Percentiles rank a stretch among this genome's conserved stretches.
phyloP scores from a whole-genome alignment of 2,888 invertebrate genomes.

The Cerceris rybyensis region DNA sequence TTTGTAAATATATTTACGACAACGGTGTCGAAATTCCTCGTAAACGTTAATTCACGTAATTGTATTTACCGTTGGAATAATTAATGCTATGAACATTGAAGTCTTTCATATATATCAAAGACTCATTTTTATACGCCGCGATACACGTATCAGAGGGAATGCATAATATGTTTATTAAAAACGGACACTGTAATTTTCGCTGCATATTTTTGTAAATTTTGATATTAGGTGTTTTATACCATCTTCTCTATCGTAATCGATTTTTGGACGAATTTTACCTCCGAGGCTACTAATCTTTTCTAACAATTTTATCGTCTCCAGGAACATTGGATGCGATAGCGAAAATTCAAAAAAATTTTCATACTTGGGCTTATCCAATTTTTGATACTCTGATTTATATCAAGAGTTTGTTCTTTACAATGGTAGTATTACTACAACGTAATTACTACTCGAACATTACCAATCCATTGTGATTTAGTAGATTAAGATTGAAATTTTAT shows the following conservation, averaged over 20 bases:
- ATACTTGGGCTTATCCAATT: slow-evolving; percentile 28
- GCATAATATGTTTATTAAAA: slow-evolving; percentile 45
- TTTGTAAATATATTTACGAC: slow-evolving; percentile 37
- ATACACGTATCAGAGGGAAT: slow-evolving; percentile 25
- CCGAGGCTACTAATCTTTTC: slow-evolving; percentile 41
- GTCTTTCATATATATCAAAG: slow-evolving; percentile 33
- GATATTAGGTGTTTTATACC: slow-evolving; percentile 48
- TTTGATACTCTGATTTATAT: slow-evolving; percentile 38
- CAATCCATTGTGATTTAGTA: slow-evolving; percentile 60
- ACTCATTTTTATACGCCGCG: slow-evolving; percentile 19
- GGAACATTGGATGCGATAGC: slow-evolving; percentile 30
- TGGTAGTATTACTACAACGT: slow-evolving; percentile 33
- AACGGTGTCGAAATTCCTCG: neutral
- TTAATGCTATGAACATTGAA: slow-evolving; percentile 34
- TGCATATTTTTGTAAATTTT: slow-evolving; percentile 65
- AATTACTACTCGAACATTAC: slow-evolving; percentile 51
- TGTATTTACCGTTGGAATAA: slow-evolving; percentile 15
- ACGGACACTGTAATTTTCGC: slow-evolving; percentile 38
- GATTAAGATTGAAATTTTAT: slow-evolving; percentile 43
- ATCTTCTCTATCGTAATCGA: slow-evolving; percentile 38
- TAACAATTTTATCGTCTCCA: slow-evolving; percentile 24
- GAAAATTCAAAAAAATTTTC: slow-evolving; percentile 2
- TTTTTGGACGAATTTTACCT: slow-evolving; percentile 52
- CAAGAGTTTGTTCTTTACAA: slow-evolving; percentile 35
- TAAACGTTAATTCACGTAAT: slow-evolving; percentile 16